Base-by-base conservation (phyloP, 2,888 invertebrate species). In the Thymelicus acteon region DNA sequence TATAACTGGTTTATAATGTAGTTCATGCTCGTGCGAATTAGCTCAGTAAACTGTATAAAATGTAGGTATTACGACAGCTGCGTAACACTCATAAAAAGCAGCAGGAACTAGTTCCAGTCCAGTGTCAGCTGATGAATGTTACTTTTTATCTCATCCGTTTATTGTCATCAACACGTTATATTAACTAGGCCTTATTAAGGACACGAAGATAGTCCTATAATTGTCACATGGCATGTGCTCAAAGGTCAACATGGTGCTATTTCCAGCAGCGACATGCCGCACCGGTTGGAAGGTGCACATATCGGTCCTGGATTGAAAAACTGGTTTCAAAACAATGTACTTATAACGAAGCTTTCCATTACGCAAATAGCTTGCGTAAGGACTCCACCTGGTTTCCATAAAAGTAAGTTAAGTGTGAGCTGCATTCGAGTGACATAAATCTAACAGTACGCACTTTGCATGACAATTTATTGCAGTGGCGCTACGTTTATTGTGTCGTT, bases 331-430 rank as follows among this genome's bases (percentile, higher is more conserved):
- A 60, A 69, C 63, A 64, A 70, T 70, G 39, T 69, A 39, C 39
- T 40, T 7, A 10, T 48, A 58, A 15, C 61, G 67, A 68, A 67
- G 74, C 75, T 75, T 77, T 75, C 75, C 72, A 75, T 76, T 77
- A 76, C 75, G 76, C 73, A 76, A 76, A 72, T 68, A 72, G 71
- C 68, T 72, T 72, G 73, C 73, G 68, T 75, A 76, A 75, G 73
- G 72, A 72, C 67, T 71, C 75, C 76, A 77, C 75, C 76, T 76
- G 77, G 73, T 73, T 75, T 76, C 79, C 78, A 75, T 79, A 76
- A 77, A 76, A 67, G 76, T 70, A 70, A 58, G 68, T 57, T 39
- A 62, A 68, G 57, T 61, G 62, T 47, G 44, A 62, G 44, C 71
- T 69, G 65, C 72, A 70, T 73, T 76, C 72, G 67, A 72, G 77